A percentile compares a stretch with the other conserved stretches of the same genome.
phyloP scores from a whole-genome alignment of 2,113 vertebrate species.

The Ceyx melanurus region DNA sequence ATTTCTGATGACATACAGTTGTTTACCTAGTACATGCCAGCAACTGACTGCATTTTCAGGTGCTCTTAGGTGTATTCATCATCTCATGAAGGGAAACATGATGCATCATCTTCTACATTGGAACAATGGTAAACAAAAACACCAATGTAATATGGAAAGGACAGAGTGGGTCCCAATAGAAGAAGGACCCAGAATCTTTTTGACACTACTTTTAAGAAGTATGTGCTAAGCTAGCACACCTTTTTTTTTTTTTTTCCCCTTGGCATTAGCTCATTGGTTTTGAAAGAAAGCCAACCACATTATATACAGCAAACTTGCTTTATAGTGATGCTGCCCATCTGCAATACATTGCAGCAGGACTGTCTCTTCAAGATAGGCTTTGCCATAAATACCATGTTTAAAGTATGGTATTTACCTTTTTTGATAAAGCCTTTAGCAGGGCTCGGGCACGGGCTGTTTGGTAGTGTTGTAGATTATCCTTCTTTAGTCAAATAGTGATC shows the following conservation, averaged over 20 bases:
- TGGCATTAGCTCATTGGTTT: not conserved
- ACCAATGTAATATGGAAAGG: conserved; percentile 58
- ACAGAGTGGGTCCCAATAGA: conserved; percentile 52
- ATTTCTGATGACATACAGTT: not conserved
- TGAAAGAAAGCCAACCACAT: not conserved
- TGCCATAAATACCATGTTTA: not conserved
- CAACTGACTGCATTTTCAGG: not conserved
- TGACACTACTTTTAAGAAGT: conserved; percentile 67
- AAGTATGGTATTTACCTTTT: not conserved
- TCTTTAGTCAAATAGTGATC: not conserved
- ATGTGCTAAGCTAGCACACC: conserved; percentile 64
- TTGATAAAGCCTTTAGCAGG: not conserved
- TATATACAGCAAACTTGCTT: not conserved
- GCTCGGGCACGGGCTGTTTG: not conserved
- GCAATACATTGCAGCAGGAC: not conserved
- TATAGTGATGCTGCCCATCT: not conserved
- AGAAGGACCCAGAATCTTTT: conserved; percentile 60
- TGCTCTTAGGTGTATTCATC: not conserved
- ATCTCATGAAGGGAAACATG: not conserved
- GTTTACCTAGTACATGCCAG: not conserved
- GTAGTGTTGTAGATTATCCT: not conserved
- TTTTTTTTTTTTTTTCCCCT: not conserved
- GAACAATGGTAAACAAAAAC: not conserved
- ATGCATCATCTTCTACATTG: not conserved
- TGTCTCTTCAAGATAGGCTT: not conserved